phyloP scores from a whole-genome alignment of 2,888 invertebrate species.

The Cheiracanthium punctorium region DNA sequence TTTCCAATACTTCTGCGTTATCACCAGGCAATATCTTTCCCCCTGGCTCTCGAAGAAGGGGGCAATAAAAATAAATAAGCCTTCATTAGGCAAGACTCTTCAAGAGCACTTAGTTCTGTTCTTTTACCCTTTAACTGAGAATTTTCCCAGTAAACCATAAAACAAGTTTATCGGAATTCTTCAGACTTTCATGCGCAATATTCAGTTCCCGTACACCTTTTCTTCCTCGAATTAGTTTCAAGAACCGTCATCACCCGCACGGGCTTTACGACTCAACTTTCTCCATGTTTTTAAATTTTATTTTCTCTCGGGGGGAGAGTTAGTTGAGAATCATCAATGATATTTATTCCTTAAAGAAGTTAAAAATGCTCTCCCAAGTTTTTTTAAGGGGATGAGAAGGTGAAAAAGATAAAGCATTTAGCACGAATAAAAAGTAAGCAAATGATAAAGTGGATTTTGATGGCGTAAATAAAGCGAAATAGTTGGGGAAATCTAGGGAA shows the following conservation, averaged over 20 bases:
- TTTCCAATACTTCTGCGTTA: conserved; percentile 63
- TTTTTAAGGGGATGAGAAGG: no score
- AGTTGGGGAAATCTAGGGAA: no score
- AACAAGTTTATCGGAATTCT: conserved; percentile 52
- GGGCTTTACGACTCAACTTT: background rate
- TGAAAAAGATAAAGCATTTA: no score
- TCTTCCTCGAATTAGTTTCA: background rate
- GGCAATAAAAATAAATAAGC: conserved; percentile 64
- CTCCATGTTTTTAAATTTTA: background rate
- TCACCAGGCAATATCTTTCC: conserved; percentile 49
- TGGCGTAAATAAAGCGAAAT: no score
- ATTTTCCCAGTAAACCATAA: conserved; percentile 57
- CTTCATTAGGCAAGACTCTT: conserved; percentile 61
- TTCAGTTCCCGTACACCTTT: background rate
- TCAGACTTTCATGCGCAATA: conserved; percentile 34
- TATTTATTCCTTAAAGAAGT: background rate
- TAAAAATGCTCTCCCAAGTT: no score
- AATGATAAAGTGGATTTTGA: no score
- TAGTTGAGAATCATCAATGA: background rate
- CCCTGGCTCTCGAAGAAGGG: background rate
- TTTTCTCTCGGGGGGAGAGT: background rate
- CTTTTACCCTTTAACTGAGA: conserved; percentile 46
- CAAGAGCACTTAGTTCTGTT: conserved; percentile 47
- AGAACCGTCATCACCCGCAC: background rate
- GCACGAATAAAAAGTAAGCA: no score